Conservation (phyloP, 37 sponge, comb jelly and placozoan species). For the Cliona cf. orientalis region DNA sequence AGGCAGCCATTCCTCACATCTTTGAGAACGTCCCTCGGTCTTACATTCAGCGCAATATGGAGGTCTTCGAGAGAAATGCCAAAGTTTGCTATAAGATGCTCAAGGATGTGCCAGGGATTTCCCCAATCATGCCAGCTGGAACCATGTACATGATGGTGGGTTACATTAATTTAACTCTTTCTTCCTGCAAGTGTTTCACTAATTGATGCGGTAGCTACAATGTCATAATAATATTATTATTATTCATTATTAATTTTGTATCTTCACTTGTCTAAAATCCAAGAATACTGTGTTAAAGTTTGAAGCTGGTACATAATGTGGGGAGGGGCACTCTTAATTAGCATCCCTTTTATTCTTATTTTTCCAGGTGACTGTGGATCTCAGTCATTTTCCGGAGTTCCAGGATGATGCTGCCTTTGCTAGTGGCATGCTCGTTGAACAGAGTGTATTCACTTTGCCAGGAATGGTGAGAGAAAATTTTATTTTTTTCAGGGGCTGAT, state of each 20-base stretch:
- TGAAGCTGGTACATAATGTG: too few relatives aligned
- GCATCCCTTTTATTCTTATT: too few relatives aligned
- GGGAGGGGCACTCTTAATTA: too few relatives aligned
- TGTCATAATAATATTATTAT: too few relatives aligned
- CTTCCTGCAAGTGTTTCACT: too few relatives aligned
- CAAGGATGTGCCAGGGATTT: conserved; percentile 46
- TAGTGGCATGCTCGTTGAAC: conserved; percentile 61
- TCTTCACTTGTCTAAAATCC: too few relatives aligned
- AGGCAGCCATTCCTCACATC: conserved; percentile 81
- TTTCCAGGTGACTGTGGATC: conserved; percentile 33
- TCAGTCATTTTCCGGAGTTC: conserved; percentile 59
- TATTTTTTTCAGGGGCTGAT: too few relatives aligned
- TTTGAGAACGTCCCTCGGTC: conserved; percentile 56
- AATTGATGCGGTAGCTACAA: too few relatives aligned
- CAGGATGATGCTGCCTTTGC: conserved; percentile 72
- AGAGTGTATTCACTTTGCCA: conserved; percentile 80
- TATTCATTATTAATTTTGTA: too few relatives aligned
- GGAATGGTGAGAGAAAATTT: too few relatives aligned
- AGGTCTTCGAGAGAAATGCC: conserved; percentile 55
- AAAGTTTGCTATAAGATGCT: conserved; percentile 38
- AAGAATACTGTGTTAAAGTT: too few relatives aligned
- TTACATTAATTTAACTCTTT: too few relatives aligned
- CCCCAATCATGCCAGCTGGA: conserved; percentile 85
- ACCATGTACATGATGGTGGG: conserved; percentile 98
- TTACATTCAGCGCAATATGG: conserved; percentile 51